These are phyloP conservation scores for Macquaria ambigua DNA, from an alignment of 2,113 vertebrate genomes.

Conservation along the genomic window DNA sequence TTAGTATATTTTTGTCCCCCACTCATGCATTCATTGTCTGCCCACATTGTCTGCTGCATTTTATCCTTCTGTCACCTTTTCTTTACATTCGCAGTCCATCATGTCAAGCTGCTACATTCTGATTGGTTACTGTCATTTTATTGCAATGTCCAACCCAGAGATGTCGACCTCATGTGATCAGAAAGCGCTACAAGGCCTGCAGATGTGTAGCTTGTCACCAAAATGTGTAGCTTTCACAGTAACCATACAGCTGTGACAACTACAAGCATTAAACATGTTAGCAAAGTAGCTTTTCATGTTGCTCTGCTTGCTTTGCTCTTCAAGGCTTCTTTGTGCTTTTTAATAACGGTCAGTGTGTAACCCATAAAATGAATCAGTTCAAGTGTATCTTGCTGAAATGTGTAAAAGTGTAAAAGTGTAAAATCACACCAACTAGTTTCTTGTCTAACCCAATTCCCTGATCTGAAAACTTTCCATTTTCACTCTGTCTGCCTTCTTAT, in stretches of 20 bases:
- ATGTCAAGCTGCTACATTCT: constrained; percentile 2
- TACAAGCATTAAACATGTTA: neutral
- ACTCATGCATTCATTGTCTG: neutral
- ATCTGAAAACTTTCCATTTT: constrained; percentile 30
- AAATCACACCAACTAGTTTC: neutral
- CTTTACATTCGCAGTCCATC: constrained; percentile 46
- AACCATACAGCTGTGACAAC: neutral
- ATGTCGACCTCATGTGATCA: neutral
- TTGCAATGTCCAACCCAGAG: constrained; percentile 1
- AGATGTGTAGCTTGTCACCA: neutral
- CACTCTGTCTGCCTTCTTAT: constrained; percentile 35
- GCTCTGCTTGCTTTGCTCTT: neutral
- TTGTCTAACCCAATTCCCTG: constrained; percentile 26
- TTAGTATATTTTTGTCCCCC: neutral
- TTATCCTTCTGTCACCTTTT: constrained; percentile 43
- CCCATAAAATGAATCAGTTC: constrained; percentile 20
- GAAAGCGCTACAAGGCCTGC: neutral
- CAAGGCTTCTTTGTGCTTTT: neutral
- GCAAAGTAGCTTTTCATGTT: neutral
- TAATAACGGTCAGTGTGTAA: neutral
- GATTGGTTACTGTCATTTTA: constrained; percentile 58
- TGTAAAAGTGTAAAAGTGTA: no score
- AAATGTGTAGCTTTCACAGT: neutral
- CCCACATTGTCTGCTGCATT: constrained; percentile 28
- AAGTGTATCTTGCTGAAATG: constrained; percentile 15